A percentile compares a stretch with the other conserved stretches of the same genome.
Evolutionary conservation across 2,797 vertebrate species (phyloP).

Genomic region (Trachops cirrhosus): DNA sequence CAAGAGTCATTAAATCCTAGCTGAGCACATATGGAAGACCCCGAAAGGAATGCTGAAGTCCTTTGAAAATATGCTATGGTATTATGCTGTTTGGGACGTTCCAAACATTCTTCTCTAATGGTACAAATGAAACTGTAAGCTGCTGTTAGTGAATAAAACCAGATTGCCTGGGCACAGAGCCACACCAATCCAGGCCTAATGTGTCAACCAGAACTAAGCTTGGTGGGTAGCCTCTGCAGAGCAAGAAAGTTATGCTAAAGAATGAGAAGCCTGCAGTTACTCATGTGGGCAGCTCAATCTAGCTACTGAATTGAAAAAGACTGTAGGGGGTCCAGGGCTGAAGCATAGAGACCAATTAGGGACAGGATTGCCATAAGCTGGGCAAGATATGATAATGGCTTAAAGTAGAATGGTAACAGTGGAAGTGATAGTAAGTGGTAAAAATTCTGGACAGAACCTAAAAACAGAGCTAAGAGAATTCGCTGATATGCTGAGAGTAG

Average conservation of each 20-base stretch:
- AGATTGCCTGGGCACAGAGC: conserved; percentile 64
- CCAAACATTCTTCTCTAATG: conserved; percentile 58
- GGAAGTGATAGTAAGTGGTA: not conserved
- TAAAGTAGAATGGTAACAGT: not conserved
- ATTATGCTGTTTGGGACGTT: conserved; percentile 43
- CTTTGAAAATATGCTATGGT: not conserved
- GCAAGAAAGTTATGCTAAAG: not conserved
- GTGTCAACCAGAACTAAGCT: conserved; percentile 53
- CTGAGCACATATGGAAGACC: not conserved
- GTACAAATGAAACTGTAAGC: conserved; percentile 64
- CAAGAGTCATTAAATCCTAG: not conserved
- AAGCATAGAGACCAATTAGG: not conserved
- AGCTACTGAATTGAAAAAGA: not conserved
- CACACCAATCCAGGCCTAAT: conserved; percentile 42
- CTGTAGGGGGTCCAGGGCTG: not conserved
- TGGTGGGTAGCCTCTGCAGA: conserved; percentile 26
- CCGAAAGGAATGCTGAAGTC: not conserved
- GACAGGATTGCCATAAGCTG: not conserved
- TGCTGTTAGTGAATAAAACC: conserved; percentile 69
- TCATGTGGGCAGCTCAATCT: not conserved
- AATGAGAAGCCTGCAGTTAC: not conserved
- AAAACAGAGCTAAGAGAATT: not conserved
- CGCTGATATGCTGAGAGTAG: not conserved
- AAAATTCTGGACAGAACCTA: not conserved
- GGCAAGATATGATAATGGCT: not conserved